These are phyloP conservation scores for Coremacera marginata DNA, from an alignment of 2,888 invertebrate genomes.

Conservation along the genomic window DNA sequence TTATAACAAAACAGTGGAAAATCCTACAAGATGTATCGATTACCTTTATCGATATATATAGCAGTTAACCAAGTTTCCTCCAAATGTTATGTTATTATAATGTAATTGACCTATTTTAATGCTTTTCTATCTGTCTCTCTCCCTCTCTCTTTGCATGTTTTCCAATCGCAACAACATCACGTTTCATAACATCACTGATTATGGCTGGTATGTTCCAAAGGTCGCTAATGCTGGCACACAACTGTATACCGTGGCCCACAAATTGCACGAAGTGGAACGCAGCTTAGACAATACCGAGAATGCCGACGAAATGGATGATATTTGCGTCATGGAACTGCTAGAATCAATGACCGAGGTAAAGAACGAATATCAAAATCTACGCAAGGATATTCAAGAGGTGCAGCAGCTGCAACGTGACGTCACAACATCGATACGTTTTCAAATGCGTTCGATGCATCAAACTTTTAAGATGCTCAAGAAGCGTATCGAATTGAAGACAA, in stretches of 20 bases:
- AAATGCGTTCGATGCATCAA: slow-evolving; percentile 77
- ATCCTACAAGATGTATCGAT: no score
- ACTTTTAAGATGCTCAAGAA: slow-evolving; percentile 81
- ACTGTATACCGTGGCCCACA: slow-evolving; percentile 80
- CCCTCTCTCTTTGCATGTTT: neutral
- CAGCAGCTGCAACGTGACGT: slow-evolving; percentile 85
- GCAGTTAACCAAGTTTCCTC: no score
- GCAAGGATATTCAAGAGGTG: slow-evolving; percentile 83
- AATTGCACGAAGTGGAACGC: slow-evolving; percentile 80
- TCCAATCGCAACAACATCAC: neutral
- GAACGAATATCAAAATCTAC: slow-evolving; percentile 83
- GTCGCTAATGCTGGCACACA: slow-evolving; percentile 81
- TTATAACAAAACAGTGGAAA: no score
- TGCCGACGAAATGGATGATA: slow-evolving; percentile 70
- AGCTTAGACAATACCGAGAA: slow-evolving; percentile 57
- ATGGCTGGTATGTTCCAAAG: slow-evolving; percentile 65
- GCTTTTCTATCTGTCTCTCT: neutral
- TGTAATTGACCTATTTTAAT: slow-evolving; percentile 23
- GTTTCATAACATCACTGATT: neutral
- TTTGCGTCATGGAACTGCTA: slow-evolving; percentile 80
- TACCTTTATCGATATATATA: no score
- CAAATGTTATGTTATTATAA: no score
- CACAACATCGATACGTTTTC: slow-evolving; percentile 79
- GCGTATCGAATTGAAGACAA: slow-evolving; percentile 71
- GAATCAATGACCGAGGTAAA: slow-evolving; percentile 84